phyloP scores from a whole-genome alignment of 2,888 invertebrate genomes.

The Deilephila elpenor region DNA sequence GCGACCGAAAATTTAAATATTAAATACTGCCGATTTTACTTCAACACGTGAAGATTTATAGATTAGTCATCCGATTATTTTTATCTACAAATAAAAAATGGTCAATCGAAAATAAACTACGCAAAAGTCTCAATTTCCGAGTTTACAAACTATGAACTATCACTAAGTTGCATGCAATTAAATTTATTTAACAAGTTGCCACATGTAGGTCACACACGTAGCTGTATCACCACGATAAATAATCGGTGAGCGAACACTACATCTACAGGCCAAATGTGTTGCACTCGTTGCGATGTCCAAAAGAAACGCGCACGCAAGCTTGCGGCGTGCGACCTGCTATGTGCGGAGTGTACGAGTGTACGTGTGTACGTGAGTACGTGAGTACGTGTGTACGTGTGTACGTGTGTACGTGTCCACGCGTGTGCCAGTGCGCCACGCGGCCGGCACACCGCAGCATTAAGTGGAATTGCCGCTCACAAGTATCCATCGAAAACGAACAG shows the following conservation, averaged over 20 bases:
- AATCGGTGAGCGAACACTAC: conserved; percentile 54
- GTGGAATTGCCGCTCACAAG: conserved; percentile 29
- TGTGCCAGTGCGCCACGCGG: not conserved
- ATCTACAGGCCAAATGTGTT: conserved; percentile 56
- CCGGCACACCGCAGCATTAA: not conserved
- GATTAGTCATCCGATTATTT: not conserved
- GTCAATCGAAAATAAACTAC: conserved; percentile 42
- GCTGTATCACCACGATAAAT: conserved; percentile 45
- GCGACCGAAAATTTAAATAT: conserved; percentile 3
- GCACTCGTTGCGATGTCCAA: conserved; percentile 50
- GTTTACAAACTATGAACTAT: conserved; percentile 68
- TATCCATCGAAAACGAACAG: conserved; percentile 39
- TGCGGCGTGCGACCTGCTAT: conserved; percentile 39
- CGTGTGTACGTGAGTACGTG: conserved; percentile 40
- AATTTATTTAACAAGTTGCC: conserved; percentile 15
- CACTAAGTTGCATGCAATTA: conserved; percentile 70
- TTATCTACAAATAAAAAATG: conserved; percentile 29
- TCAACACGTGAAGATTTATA: not conserved
- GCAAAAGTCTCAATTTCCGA: conserved; percentile 50
- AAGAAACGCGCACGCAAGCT: conserved; percentile 58
- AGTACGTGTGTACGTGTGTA: not conserved
- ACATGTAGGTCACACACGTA: conserved; percentile 11
- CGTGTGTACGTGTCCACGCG: not conserved
- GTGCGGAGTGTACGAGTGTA: conserved; percentile 30
- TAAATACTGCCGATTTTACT: not conserved